Percentiles rank a stretch among this genome's conserved stretches.
Evolutionary conservation across 2,113 vertebrate species (phyloP).

Genomic region (Geococcyx californianus): DNA sequence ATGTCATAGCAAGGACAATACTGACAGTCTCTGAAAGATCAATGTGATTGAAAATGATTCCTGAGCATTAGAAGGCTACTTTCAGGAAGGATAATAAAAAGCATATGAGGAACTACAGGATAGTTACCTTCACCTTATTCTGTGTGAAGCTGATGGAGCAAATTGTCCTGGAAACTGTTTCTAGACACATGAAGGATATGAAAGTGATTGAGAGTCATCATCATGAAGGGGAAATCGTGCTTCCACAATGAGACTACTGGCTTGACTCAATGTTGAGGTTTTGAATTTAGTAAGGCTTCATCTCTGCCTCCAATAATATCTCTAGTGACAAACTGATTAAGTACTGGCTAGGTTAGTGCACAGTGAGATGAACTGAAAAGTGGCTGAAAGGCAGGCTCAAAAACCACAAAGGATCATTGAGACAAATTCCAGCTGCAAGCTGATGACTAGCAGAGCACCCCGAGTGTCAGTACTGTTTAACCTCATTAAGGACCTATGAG

Average conservation of each 20-base stretch:
- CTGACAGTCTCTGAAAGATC: not conserved
- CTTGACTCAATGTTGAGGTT: not conserved
- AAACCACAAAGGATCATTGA: not conserved
- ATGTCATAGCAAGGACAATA: not conserved
- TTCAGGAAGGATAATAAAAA: not conserved
- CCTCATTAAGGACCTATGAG: not conserved
- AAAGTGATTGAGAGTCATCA: not conserved
- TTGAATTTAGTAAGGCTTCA: not conserved
- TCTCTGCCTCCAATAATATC: not conserved
- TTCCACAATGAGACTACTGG: not conserved
- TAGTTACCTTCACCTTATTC: not conserved
- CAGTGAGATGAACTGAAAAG: not conserved
- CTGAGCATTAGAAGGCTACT: not conserved
- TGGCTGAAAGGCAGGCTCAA: not conserved
- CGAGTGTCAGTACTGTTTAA: not conserved
- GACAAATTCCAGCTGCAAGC: not conserved
- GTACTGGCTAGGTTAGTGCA: not conserved
- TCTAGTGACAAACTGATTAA: not conserved
- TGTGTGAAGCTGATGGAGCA: not conserved
- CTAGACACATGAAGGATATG: not conserved
- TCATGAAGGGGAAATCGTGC: not conserved
- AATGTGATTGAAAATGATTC: not conserved
- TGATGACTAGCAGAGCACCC: not conserved
- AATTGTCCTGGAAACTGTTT: not conserved
- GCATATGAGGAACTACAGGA: not conserved